A percentile compares a stretch with the other conserved stretches of the same genome.
Evolutionary conservation across 2,797 vertebrate species (phyloP).

Genomic region (Pelodytes ibericus): DNA sequence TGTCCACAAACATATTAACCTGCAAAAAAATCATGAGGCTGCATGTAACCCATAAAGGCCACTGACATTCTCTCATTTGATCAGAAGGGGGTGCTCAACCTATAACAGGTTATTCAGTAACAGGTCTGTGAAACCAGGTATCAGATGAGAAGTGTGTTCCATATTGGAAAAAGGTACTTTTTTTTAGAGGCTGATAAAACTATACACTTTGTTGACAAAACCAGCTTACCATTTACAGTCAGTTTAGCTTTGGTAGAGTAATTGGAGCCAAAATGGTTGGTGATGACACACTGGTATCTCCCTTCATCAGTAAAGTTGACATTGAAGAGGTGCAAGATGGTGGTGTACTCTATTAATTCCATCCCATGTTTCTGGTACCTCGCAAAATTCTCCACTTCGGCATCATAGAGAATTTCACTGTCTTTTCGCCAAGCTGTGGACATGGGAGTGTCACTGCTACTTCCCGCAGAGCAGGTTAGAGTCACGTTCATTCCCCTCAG

Average conservation of each 20-base stretch:
- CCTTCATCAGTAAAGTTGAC: slow-evolving; percentile 85
- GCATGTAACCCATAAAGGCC: too few species aligned
- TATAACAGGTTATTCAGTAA: too few species aligned
- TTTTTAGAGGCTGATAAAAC: too few species aligned
- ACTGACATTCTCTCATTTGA: too few species aligned
- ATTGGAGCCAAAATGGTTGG: slow-evolving; percentile 82
- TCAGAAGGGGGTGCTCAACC: too few species aligned
- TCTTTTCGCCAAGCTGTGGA: slow-evolving; percentile 78
- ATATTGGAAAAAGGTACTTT: background rate
- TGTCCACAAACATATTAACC: too few species aligned
- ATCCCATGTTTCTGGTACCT: slow-evolving; percentile 70
- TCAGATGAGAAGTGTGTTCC: too few species aligned
- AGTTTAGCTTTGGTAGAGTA: slow-evolving; percentile 81
- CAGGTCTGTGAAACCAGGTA: too few species aligned
- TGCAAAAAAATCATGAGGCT: too few species aligned
- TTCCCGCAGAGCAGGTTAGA: slow-evolving; percentile 72
- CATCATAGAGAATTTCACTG: slow-evolving; percentile 73
- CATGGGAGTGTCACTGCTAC: slow-evolving; percentile 80
- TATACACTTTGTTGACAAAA: background rate
- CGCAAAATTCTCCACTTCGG: slow-evolving; percentile 75
- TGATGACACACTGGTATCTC: slow-evolving; percentile 81
- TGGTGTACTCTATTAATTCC: slow-evolving; percentile 75
- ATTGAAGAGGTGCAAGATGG: slow-evolving; percentile 73
- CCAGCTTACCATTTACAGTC: slow-evolving; percentile 78
- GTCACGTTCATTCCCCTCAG: slow-evolving; percentile 76